Base-by-base conservation (phyloP, 2,888 invertebrate species). In the Folsomia candida region DNA sequence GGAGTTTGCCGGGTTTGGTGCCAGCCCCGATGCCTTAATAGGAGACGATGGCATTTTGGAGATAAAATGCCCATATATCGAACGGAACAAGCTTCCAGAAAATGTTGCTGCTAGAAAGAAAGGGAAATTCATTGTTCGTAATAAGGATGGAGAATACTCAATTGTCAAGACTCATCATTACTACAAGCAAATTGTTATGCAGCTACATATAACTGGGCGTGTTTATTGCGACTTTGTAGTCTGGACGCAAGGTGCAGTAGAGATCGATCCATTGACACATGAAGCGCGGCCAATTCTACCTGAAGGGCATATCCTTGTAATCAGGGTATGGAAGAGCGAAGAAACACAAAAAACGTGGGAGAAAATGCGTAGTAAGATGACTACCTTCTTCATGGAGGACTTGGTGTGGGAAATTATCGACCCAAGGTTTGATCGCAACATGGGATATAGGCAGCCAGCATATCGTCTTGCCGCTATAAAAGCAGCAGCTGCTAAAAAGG, bases 21-120 rank as follows among this genome's bases (percentile, higher is more conserved):
- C 72, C 20, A 65, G 69, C 14, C 72, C 69, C 18, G 69, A 71
- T 57, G 72, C 37, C 4, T 6, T 71, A 18, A 54, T 68, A 24
- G 68, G 58, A 9, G 27, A 57, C 14, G 68, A 69, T 29, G 68
- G 51, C 18, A 59, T 68, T 18, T 2, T 59, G 2, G 65, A 65
- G 26, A 25, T 65, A 3, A 65, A 65, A 65, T 65, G 65, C 26
- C 65, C 65, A 20, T n/a, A n/a, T n/a, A n/a, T n/a, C n/a, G n/a
- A n/a, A n/a, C n/a, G n/a, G n/a, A 22, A 9, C 20, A 14, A 6
- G 18, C 57, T 20, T 20, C 57, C 57, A n/a, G 24, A 20, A 6
- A 20, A 51, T 18, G 18, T 37, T 4, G 47, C 63, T n/a, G 18
- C 57, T n/a, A 57, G 24, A 57, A 14, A 20, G 6, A 57, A 6